Evolutionary conservation across 2,113 vertebrate species (phyloP).

Genomic region (Phylloscopus trochilus): DNA sequence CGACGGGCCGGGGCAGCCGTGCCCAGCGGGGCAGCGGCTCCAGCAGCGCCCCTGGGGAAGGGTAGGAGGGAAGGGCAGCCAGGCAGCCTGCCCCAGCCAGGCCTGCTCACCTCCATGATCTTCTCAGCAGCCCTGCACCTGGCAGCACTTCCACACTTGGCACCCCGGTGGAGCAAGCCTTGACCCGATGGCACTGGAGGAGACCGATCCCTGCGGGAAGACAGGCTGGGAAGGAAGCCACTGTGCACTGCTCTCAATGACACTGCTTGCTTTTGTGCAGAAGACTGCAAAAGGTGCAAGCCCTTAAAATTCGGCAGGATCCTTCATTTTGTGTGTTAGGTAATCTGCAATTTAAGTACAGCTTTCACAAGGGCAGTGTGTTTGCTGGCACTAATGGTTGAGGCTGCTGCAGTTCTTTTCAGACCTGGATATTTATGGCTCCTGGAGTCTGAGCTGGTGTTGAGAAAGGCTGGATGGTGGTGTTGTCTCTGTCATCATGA

Average conservation of each 20-base stretch:
- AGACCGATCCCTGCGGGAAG: not conserved
- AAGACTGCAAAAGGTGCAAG: not conserved
- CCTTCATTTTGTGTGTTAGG: constrained; percentile 5
- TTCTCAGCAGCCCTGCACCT: not conserved
- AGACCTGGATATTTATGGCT: not conserved
- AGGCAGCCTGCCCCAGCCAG: not conserved
- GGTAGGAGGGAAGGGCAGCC: not conserved
- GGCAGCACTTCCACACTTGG: not conserved
- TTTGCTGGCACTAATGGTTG: not conserved
- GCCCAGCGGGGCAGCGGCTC: not conserved
- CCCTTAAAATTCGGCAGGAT: not conserved
- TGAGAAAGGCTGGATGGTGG: not conserved
- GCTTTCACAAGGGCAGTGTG: not conserved
- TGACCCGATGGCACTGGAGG: not conserved
- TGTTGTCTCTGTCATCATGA: constrained; percentile 3
- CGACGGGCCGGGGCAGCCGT: not conserved
- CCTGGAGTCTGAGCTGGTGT: not conserved
- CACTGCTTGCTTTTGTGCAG: not conserved
- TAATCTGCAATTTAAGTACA: not conserved
- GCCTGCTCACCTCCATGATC: not conserved
- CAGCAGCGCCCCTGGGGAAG: not conserved
- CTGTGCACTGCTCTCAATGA: not conserved
- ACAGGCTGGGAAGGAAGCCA: not conserved
- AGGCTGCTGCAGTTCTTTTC: not conserved
- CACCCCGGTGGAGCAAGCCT: not conserved